Base-by-base conservation (phyloP, 1,140 invertebrate genomes). In the Whitmania pigra region DNA sequence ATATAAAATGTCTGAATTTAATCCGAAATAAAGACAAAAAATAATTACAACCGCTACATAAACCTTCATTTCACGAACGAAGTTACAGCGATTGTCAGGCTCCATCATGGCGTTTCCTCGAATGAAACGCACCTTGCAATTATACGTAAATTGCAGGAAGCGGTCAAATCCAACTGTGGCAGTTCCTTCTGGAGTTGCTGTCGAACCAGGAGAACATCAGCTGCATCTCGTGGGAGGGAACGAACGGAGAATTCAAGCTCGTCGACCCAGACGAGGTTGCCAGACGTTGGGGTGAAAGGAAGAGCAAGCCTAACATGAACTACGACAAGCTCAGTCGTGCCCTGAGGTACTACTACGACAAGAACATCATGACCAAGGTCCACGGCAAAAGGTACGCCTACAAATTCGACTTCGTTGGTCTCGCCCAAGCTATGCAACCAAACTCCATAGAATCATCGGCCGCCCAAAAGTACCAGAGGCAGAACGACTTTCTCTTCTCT, bases 281-380 rank as follows among this genome's bases (percentile, higher is more conserved):
- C 1, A 86, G 93, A 74, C 86, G 92, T 76, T 99, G 95, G 96
- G 96, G 96, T 63, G 94, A 97, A 82, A 85, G 94, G 73, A 99
- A 99, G 83, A 94, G 91, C 55, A 98, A 98, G 82, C 95, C 95
- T 40, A 98, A 98, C 83, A 99, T 99, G 95, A 99, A 99, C 85
- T 98, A 98, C 83, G 95, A 98, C 84, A 99, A 99, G 85, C 88
- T 99, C 75, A 95, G 92, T 79, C 87, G 95, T 75, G 94, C 94
- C 72, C 86, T 99, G 76, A 91, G 95, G 57, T 74, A 84, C 86
- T 86, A 86, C 76, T 86, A 86, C 78, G 86, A 86, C 78, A 86
- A 87, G 76, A 86, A 87, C 77, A 86, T 86, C 74, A 86, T 86
- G 82, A 86, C 85, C 40, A 86, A 86, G 78, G 86, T 86, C 7